These are phyloP conservation scores for Zaprionus tsacasi DNA, from an alignment of 1,140 invertebrate genomes.

Conservation along the genomic window DNA sequence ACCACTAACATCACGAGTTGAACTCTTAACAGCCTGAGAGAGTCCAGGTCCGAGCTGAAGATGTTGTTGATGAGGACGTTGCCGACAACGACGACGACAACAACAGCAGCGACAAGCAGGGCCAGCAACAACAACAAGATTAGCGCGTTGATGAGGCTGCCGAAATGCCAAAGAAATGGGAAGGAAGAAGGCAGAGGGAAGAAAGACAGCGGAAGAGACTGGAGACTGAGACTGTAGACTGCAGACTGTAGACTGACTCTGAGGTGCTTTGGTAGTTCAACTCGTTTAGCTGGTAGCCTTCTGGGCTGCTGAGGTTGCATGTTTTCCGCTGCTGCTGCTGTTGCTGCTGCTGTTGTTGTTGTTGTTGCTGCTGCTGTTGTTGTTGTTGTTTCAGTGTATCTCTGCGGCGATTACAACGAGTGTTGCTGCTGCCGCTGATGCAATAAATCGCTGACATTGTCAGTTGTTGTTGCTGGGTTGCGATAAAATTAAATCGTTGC, in stretches of 20 bases:
- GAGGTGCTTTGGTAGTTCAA: constrained; percentile 8
- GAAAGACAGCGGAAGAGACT: constrained; percentile 1
- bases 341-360: constrained; percentile 35
- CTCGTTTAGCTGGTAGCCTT: constrained; percentile 62
- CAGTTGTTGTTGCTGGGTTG: constrained; percentile 53
- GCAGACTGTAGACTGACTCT: neutral
- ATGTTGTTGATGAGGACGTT: constrained; percentile 68
- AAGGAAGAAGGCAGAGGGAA: constrained; percentile 7
- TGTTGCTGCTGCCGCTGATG: constrained; percentile 57
- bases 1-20: constrained; percentile 80
- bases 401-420: constrained; percentile 64
- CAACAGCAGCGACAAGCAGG: constrained; percentile 48
- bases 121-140: constrained; percentile 34
- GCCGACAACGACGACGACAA: constrained; percentile 54
- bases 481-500: constrained; percentile 73
- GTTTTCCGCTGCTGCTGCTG: constrained; percentile 35
- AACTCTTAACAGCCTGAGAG: constrained; percentile 80
- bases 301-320: constrained; percentile 75
- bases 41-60: constrained; percentile 41
- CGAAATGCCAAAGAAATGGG: constrained; percentile 45
- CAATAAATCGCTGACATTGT: constrained; percentile 75
- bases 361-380: constrained; percentile 58
- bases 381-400: constrained; percentile 60
- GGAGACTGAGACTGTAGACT: constrained; percentile 19
- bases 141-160: constrained; percentile 56